Conservation (phyloP, 1,140 invertebrate genomes). For the Papilio dardanus region DNA sequence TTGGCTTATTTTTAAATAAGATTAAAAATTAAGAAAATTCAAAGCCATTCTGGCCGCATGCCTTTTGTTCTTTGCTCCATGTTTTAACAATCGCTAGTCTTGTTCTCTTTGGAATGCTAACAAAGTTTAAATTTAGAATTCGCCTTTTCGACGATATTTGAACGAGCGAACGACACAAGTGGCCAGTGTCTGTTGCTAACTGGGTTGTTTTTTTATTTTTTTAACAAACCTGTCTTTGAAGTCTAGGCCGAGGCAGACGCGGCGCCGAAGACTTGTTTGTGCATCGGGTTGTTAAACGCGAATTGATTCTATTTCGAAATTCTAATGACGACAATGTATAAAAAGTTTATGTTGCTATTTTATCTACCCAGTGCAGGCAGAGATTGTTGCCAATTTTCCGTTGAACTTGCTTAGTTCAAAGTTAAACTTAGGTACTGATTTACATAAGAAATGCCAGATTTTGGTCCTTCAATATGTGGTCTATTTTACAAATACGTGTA, state of each 20-base stretch:
- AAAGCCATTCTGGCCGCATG: background rate
- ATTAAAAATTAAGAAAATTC: too few species aligned
- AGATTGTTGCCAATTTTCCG: background rate
- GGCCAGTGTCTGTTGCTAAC: constrained; percentile 34
- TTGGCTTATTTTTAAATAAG: too few species aligned
- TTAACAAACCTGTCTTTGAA: constrained; percentile 25
- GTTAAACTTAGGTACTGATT: background rate
- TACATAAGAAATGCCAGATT: too few species aligned
- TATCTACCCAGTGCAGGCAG: background rate
- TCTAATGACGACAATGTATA: constrained; percentile 14
- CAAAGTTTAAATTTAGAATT: constrained; percentile 35
- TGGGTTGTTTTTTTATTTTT: constrained; percentile 20
- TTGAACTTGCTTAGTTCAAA: background rate
- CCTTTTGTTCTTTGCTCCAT: background rate
- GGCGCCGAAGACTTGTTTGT: background rate
- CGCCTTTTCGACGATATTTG: constrained; percentile 30
- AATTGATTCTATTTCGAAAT: constrained; percentile 20
- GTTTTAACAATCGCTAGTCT: background rate
- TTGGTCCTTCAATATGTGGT: too few species aligned
- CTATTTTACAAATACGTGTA: too few species aligned
- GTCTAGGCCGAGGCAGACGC: constrained; percentile 21
- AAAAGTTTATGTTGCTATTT: background rate
- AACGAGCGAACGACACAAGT: constrained; percentile 24
- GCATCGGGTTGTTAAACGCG: constrained; percentile 17
- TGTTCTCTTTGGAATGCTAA: constrained; percentile 24